A percentile compares a stretch with the other conserved stretches of the same genome.
phyloP scores from a whole-genome alignment of 2,113 vertebrate genomes.

The Sander lucioperca region DNA sequence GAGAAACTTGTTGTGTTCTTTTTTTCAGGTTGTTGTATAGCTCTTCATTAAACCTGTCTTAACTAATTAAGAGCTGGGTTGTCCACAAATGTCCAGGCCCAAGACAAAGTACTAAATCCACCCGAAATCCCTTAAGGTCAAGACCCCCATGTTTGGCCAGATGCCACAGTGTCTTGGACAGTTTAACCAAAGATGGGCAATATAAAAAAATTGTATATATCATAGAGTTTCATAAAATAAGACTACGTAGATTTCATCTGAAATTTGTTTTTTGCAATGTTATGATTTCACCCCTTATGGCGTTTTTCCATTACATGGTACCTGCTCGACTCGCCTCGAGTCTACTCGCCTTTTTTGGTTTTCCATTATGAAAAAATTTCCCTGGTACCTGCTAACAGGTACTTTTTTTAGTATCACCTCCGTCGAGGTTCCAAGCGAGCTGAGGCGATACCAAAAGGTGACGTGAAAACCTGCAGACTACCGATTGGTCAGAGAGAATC shows the following conservation, averaged over 20 bases:
- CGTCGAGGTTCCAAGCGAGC: too few species aligned
- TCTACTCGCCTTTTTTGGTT: too few species aligned
- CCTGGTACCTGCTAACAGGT: too few species aligned
- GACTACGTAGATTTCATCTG: not conserved
- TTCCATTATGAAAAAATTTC: too few species aligned
- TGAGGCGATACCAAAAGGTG: too few species aligned
- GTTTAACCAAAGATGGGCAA: not conserved
- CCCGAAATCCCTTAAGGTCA: not conserved
- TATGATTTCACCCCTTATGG: not conserved
- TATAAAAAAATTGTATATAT: not conserved
- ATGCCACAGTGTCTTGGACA: not conserved
- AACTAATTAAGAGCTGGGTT: not conserved
- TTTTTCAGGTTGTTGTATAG: not conserved
- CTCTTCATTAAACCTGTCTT: constrained; percentile 1
- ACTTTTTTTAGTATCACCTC: too few species aligned
- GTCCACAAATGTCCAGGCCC: not conserved
- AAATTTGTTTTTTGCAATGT: not conserved
- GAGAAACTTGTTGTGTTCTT: not conserved
- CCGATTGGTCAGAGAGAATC: too few species aligned
- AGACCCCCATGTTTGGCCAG: constrained; percentile 7
- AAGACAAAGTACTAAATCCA: not conserved
- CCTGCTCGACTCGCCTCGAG: too few species aligned
- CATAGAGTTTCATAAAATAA: not conserved
- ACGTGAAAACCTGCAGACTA: too few species aligned
- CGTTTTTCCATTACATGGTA: too few species aligned